These are phyloP conservation scores for Troides helena DNA, from an alignment of 2,888 invertebrate genomes.

Conservation along the genomic window DNA sequence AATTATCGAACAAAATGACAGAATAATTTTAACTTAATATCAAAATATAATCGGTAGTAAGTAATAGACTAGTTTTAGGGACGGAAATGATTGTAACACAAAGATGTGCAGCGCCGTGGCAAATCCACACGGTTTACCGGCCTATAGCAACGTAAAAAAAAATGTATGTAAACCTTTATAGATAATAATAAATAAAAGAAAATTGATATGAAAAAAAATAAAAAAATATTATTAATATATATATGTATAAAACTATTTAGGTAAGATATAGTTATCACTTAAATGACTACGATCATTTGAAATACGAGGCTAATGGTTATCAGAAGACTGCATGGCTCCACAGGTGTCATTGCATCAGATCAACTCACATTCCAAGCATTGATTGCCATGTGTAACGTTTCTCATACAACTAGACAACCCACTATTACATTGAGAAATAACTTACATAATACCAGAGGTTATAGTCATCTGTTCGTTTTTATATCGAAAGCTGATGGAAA, in stretches of 20 bases:
- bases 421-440: constrained; percentile 8
- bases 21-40: no score
- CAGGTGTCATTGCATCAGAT: constrained; percentile 57
- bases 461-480: constrained; percentile 2
- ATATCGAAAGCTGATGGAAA: not conserved
- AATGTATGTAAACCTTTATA: no score
- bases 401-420: constrained; percentile 9
- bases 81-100: no score
- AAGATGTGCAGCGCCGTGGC: no score
- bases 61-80: no score
- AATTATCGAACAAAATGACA: no score
- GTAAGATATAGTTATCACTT: not conserved
- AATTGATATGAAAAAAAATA: no score
- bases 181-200: no score
- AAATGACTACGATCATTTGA: constrained; percentile 28
- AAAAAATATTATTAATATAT: no score
- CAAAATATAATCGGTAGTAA: no score
- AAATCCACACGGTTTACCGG: no score
- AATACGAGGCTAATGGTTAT: constrained; percentile 58
- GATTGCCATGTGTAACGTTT: constrained; percentile 15
- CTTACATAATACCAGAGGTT: constrained; percentile 6
- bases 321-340: constrained; percentile 68
- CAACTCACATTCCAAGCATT: constrained; percentile 53
- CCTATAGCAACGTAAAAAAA: no score
- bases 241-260: not conserved